Percentiles rank a stretch among this genome's conserved stretches.
phyloP scores from a whole-genome alignment of 2,113 vertebrate species.

The Bufo bufo region DNA sequence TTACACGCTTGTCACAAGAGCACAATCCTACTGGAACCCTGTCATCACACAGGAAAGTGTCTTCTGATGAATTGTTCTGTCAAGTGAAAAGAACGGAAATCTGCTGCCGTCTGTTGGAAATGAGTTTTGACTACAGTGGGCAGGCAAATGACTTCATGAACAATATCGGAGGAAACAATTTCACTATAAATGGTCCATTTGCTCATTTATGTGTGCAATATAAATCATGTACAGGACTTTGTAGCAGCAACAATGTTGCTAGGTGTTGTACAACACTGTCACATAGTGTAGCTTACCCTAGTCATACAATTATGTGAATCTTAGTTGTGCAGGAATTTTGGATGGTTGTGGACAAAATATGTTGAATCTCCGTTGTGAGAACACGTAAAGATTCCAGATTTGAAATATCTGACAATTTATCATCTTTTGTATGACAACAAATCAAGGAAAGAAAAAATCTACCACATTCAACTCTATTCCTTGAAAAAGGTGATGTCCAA shows the following conservation, averaged over 20 bases:
- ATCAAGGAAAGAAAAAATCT: no score
- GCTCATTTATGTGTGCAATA: background rate
- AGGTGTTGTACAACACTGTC: slow-evolving; percentile 21
- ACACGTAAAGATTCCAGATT: background rate
- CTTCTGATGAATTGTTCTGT: slow-evolving; percentile 42
- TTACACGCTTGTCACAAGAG: background rate
- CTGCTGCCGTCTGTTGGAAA: slow-evolving; percentile 19
- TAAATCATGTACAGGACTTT: background rate
- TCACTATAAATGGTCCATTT: slow-evolving; percentile 19
- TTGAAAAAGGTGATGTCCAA: background rate
- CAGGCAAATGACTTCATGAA: slow-evolving; percentile 3
- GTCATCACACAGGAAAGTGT: slow-evolving; percentile 28
- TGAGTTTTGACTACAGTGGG: slow-evolving; percentile 3
- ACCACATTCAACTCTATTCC: background rate
- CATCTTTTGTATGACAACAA: background rate
- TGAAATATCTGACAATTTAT: background rate
- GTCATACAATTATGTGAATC: background rate
- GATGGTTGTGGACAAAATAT: background rate
- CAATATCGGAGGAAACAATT: slow-evolving; percentile 27
- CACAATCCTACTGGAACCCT: slow-evolving; percentile 12
- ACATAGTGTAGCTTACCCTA: background rate
- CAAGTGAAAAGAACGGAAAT: slow-evolving; percentile 34
- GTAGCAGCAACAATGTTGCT: slow-evolving; percentile 24
- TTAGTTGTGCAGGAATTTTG: background rate
- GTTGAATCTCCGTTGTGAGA: background rate